Evolutionary conservation across 2,888 invertebrate species (phyloP).

Genomic region (Hymenopus coronatus): DNA sequence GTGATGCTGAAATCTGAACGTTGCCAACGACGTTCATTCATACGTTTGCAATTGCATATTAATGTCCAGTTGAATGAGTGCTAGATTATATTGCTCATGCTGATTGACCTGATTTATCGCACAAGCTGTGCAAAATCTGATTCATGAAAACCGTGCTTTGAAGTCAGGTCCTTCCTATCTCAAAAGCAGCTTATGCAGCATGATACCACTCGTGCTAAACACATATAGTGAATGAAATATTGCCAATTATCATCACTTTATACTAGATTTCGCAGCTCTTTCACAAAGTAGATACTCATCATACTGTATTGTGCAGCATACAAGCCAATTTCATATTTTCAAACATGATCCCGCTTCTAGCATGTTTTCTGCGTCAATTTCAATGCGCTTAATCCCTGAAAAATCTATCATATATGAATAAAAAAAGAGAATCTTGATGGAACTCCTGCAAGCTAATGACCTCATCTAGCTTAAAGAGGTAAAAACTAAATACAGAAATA

Average conservation of each 20-base stretch:
- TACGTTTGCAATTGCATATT: not conserved
- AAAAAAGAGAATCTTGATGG: too few species aligned
- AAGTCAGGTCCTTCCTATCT: not conserved
- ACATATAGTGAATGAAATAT: not conserved
- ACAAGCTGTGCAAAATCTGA: not conserved
- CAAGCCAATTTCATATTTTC: not conserved
- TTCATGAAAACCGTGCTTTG: not conserved
- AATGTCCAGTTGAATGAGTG: not conserved
- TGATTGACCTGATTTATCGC: not conserved
- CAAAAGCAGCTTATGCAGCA: not conserved
- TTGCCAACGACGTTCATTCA: not conserved
- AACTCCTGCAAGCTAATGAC: too few species aligned
- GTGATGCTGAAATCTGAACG: not conserved
- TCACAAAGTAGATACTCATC: not conserved
- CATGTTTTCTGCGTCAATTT: not conserved
- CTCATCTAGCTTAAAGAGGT: too few species aligned
- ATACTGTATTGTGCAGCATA: not conserved
- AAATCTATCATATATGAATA: too few species aligned
- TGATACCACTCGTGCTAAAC: not conserved
- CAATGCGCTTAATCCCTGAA: not conserved
- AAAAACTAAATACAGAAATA: too few species aligned
- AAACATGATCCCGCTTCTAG: not conserved
- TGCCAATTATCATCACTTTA: not conserved
- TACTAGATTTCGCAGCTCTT: not conserved
- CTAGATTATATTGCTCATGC: not conserved